These are phyloP conservation scores for Paramisgurnus dabryanus DNA, from an alignment of 2,113 vertebrate species.

Conservation along the genomic window DNA sequence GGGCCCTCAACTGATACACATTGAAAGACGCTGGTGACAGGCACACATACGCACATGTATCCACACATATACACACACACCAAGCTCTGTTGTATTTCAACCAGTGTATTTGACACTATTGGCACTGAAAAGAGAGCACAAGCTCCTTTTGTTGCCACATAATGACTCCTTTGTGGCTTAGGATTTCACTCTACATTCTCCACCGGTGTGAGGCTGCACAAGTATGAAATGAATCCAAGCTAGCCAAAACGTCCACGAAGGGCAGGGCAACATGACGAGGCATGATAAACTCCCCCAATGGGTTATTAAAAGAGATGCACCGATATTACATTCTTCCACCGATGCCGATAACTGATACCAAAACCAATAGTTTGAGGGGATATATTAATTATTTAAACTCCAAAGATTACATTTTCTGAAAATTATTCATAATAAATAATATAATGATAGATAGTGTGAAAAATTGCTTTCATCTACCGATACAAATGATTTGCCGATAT, in stretches of 20 bases:
- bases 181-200: slow-evolving; percentile 53
- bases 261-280: slow-evolving; percentile 1
- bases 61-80: slow-evolving; percentile 24
- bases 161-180: slow-evolving; percentile 57
- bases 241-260: slow-evolving; percentile 31
- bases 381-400: too few relatives aligned
- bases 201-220: slow-evolving; percentile 15
- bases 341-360: too few relatives aligned
- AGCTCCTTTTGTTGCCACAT: slow-evolving; percentile 56
- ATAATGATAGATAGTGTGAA: too few relatives aligned
- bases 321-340: too few relatives aligned
- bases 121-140: slow-evolving; percentile 45
- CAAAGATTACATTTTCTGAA: too few relatives aligned
- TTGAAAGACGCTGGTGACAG: slow-evolving; percentile 37
- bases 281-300: background rate
- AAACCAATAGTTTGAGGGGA: too few relatives aligned
- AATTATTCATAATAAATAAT: too few relatives aligned
- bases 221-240: slow-evolving; percentile 37
- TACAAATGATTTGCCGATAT: too few relatives aligned
- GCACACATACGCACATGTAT: slow-evolving; percentile 36
- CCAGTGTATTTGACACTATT: slow-evolving; percentile 45
- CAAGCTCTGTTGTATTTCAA: slow-evolving; percentile 55
- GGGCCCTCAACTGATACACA: slow-evolving; percentile 26
- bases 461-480: too few relatives aligned
- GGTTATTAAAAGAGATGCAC: background rate